Conservation (phyloP, 2,888 invertebrate genomes). For the Lutraria lutraria region DNA sequence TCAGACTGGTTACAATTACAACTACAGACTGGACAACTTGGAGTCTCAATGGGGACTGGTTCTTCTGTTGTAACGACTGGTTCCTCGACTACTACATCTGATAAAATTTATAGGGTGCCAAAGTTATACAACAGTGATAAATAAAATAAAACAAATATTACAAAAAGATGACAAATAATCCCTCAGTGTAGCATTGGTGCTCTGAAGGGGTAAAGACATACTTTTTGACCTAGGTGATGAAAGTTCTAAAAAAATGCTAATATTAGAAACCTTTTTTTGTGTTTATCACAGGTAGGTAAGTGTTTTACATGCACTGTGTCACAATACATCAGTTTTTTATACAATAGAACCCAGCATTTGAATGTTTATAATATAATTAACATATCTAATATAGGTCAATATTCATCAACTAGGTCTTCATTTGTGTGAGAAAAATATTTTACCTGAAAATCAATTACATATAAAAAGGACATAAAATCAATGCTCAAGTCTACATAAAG, state of each 20-base stretch:
- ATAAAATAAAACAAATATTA: not conserved
- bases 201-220: not conserved
- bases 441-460: not conserved
- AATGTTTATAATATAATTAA: too few relatives aligned
- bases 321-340: too few relatives aligned
- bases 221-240: not conserved
- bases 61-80: slow-evolving; percentile 38
- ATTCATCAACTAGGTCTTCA: not conserved
- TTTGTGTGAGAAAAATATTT: not conserved
- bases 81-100: slow-evolving; percentile 17
- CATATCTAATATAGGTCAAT: not conserved
- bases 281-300: too few relatives aligned
- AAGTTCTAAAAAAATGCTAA: not conserved
- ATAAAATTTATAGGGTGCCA: not conserved
- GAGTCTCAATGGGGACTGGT: slow-evolving; percentile 39
- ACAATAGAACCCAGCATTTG: too few relatives aligned
- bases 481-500: not conserved
- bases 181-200: not conserved
- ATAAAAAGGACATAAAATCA: not conserved
- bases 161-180: not conserved
- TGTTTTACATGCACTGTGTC: too few relatives aligned
- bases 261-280: too few relatives aligned
- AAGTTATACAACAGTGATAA: slow-evolving; percentile 18
- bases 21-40: slow-evolving; percentile 58
- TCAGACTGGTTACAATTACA: slow-evolving; percentile 60